Evolutionary conservation across 2,113 vertebrate genomes (phyloP).

Genomic region (Crotalus helleri): DNA sequence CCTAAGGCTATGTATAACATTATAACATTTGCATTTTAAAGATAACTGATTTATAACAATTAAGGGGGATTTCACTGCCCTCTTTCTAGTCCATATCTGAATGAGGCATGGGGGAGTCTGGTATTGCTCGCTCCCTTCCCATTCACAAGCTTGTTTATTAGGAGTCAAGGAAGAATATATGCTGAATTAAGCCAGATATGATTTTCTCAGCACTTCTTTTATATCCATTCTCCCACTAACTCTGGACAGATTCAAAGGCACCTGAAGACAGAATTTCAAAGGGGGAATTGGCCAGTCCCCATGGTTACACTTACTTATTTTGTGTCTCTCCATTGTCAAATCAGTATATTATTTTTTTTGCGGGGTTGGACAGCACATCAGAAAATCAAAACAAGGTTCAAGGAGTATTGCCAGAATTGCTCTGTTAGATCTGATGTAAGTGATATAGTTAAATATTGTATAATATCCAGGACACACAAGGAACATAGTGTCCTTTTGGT

Average conservation of each 20-base stretch:
- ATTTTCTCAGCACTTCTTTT: background rate
- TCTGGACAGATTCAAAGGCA: constrained; percentile 6
- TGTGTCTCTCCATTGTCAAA: background rate
- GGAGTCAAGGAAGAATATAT: background rate
- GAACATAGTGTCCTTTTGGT: background rate
- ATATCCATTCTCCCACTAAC: background rate
- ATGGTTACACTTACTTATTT: background rate
- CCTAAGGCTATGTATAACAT: background rate
- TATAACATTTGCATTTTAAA: constrained; percentile 25
- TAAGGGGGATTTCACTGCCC: constrained; percentile 14
- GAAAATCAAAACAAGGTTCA: background rate
- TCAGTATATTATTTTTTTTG: background rate
- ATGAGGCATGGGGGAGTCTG: background rate
- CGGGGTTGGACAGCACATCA: background rate
- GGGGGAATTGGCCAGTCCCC: background rate
- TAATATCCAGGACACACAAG: background rate
- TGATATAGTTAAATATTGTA: background rate
- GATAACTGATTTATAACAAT: constrained; percentile 33
- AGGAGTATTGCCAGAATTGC: background rate
- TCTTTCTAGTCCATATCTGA: background rate
- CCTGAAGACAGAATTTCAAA: background rate
- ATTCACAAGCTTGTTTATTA: background rate
- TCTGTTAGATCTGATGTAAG: background rate
- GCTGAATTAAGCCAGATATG: background rate
- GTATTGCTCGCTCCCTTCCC: background rate